Base-by-base conservation (phyloP, 2,888 invertebrate species). In the Diadegma fenestrale region DNA sequence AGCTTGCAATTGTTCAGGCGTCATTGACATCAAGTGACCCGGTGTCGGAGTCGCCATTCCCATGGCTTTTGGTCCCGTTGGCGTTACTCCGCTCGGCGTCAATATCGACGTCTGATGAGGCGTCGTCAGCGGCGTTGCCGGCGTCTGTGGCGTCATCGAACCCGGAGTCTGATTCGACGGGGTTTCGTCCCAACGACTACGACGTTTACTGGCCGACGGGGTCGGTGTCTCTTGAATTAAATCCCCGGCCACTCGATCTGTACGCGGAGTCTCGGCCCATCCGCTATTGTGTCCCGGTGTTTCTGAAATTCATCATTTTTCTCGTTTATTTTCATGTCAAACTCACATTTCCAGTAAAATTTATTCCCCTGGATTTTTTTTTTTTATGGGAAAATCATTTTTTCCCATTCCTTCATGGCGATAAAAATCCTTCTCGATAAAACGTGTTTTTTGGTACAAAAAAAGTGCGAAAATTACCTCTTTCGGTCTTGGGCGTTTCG, bases 111-210 rank as follows among this genome's bases (percentile, higher is more conserved):
- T 96, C 91, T 96, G 96, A 84, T 96, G 96, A 0, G 97, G 97
- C 17, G 97, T 96, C 88, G 96, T 95, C 0, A 96, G 95, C 0
- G 97, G 97, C 10, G 97, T 96, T 81, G 97, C 95, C 45, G 98
- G 98, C 14, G 98, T 98, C 90, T 98, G 95, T 0, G 96, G 96
- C 1, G 96, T 96, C 95, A 95, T 95, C 0, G 95, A 95, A 17
- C 95, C 95, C 1, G 96, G 96, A 0, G 96, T 96, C 91, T 96
- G 96, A 37, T 96, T 96, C 2, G 97, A 96, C 0, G 99, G 99
- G 0, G 99, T 99, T 94, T 99, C 99, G 94, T 99, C 99, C 99
- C 99, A 99, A 86, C 99, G 96, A 81, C 99, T 99, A 79, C 99
- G 96, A 0, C 99, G 96, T 94, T 99, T 99, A 76, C 98, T 98